A percentile compares a stretch with the other conserved stretches of the same genome.
phyloP scores from a whole-genome alignment of 2,113 vertebrate species.

The Balaeniceps rex region DNA sequence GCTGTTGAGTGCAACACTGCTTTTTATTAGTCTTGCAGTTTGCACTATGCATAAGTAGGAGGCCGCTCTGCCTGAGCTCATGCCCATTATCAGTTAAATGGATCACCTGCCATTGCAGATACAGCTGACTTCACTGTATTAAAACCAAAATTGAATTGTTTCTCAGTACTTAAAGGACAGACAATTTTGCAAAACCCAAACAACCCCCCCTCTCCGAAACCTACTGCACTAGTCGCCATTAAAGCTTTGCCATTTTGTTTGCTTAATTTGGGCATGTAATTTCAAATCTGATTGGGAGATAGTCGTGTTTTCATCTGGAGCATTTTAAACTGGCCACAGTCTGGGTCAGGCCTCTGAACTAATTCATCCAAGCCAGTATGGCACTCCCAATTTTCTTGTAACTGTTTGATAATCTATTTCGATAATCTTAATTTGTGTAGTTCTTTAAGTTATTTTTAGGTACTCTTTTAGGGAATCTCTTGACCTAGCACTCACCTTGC shows the following conservation, averaged over 20 bases:
- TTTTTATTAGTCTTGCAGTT: not conserved
- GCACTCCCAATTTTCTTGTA: not conserved
- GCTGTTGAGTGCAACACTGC: not conserved
- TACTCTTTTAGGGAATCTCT: not conserved
- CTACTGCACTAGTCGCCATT: not conserved
- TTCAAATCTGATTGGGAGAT: not conserved
- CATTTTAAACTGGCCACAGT: not conserved
- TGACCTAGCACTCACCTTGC: not conserved
- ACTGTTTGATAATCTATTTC: not conserved
- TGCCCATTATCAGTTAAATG: not conserved
- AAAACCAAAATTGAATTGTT: not conserved
- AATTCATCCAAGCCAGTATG: not conserved
- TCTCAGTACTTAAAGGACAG: not conserved
- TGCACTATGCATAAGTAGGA: not conserved
- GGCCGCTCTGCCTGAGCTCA: not conserved
- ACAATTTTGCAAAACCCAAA: not conserved
- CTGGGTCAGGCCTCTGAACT: not conserved
- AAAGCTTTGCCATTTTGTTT: not conserved
- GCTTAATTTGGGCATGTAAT: not conserved
- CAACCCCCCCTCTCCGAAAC: not conserved
- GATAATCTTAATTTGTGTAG: not conserved
- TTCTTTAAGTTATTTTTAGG: constrained; percentile 21
- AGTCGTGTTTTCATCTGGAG: not conserved
- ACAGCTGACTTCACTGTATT: not conserved
- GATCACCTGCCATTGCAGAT: not conserved